Conservation (phyloP, 1,140 invertebrate species). For the Oppia nitens region DNA sequence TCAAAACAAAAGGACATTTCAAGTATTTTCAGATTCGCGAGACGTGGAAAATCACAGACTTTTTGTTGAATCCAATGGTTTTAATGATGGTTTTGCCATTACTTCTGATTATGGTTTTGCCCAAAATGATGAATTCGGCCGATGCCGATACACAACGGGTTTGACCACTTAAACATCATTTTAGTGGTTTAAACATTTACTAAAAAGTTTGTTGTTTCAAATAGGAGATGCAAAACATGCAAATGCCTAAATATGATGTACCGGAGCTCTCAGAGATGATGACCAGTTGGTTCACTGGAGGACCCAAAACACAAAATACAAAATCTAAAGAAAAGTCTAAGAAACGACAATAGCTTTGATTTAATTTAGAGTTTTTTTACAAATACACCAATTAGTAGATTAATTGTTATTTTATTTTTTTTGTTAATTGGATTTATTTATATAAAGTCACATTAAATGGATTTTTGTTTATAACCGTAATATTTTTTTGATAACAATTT, state of each 20-base stretch:
- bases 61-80: slow-evolving; percentile 91
- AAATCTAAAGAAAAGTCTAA: slow-evolving; percentile 41
- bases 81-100: slow-evolving; percentile 92
- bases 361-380: too few relatives aligned
- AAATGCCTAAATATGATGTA: slow-evolving; percentile 62
- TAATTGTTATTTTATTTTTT: too few relatives aligned
- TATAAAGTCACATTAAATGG: too few relatives aligned
- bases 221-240: slow-evolving; percentile 71
- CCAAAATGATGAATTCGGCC: slow-evolving; percentile 73
- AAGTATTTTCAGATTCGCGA: slow-evolving; percentile 86
- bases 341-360: slow-evolving; percentile 38
- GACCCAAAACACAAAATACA: slow-evolving; percentile 8
- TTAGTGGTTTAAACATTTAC: neutral
- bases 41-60: slow-evolving; percentile 85
- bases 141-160: slow-evolving; percentile 82
- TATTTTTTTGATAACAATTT: too few relatives aligned
- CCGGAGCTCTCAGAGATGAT: slow-evolving; percentile 81
- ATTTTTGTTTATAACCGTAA: too few relatives aligned
- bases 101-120: slow-evolving; percentile 73
- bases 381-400: too few relatives aligned
- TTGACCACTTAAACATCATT: slow-evolving; percentile 17
- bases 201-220: slow-evolving; percentile 18
- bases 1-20: slow-evolving; percentile 59
- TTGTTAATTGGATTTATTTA: too few relatives aligned
- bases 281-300: slow-evolving; percentile 31